phyloP scores from a whole-genome alignment of 2,113 vertebrate species.

The Leptocoma aspasia region DNA sequence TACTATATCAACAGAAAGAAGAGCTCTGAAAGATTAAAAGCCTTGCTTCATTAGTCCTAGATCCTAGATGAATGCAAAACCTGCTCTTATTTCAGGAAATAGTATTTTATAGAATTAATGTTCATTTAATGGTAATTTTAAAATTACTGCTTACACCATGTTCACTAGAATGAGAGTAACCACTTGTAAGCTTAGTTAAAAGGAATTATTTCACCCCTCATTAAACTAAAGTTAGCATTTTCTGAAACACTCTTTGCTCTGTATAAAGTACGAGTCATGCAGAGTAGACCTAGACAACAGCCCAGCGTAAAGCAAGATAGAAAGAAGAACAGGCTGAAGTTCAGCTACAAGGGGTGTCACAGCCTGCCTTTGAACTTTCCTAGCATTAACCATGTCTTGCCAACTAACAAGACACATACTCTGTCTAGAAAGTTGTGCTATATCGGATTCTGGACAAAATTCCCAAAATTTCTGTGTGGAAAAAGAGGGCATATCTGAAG shows the following conservation, averaged over 20 bases:
- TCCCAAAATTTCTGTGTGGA: not conserved
- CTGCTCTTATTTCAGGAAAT: not conserved
- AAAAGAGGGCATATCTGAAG: not conserved
- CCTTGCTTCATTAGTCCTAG: not conserved
- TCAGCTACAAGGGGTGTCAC: not conserved
- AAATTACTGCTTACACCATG: not conserved
- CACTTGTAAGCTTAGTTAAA: not conserved
- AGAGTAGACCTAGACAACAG: not conserved
- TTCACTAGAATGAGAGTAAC: not conserved
- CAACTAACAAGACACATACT: not conserved
- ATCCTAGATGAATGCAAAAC: not conserved
- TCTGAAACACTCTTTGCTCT: not conserved
- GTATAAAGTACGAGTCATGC: not conserved
- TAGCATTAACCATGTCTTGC: not conserved
- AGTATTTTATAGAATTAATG: not conserved
- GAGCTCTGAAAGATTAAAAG: not conserved
- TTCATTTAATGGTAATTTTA: not conserved
- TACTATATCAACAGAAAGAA: not conserved
- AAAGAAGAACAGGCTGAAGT: not conserved
- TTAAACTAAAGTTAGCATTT: not conserved
- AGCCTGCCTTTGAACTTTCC: not conserved
- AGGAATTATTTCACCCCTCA: not conserved
- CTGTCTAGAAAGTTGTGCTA: not conserved
- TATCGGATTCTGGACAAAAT: not conserved
- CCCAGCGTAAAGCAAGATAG: not conserved